These are phyloP conservation scores for Epinephelus moara DNA, from an alignment of 2,113 vertebrate genomes.

Conservation along the genomic window DNA sequence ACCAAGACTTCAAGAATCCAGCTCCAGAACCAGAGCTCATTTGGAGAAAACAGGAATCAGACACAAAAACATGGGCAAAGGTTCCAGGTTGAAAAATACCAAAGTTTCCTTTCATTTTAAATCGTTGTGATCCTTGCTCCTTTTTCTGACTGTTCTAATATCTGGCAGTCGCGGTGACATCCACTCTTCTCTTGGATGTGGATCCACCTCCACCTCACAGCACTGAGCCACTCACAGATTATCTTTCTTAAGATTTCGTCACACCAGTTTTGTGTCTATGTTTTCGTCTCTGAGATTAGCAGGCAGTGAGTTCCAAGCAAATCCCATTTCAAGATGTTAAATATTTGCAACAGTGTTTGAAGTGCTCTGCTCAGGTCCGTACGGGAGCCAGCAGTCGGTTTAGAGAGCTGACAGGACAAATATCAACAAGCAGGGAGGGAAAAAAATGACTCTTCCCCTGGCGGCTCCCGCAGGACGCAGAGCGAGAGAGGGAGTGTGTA, in stretches of 20 bases:
- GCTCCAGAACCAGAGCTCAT: too few species aligned
- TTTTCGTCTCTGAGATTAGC: constrained; percentile 2
- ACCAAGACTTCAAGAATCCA: too few species aligned
- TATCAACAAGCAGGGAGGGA: constrained; percentile 56
- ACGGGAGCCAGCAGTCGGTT: constrained; percentile 51
- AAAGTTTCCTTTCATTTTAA: too few species aligned
- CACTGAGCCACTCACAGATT: too few species aligned
- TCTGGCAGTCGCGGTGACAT: too few species aligned
- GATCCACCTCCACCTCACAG: too few species aligned
- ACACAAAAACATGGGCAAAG: too few species aligned
- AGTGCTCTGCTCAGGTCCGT: constrained; percentile 44
- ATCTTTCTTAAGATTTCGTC: background rate
- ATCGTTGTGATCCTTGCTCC: too few species aligned
- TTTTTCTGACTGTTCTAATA: too few species aligned
- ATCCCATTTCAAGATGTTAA: constrained; percentile 46
- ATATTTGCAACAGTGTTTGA: constrained; percentile 62
- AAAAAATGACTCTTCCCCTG: constrained; percentile 7
- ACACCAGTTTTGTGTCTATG: background rate
- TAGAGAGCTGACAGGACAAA: constrained; percentile 67
- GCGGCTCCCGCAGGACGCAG: constrained; percentile 52
- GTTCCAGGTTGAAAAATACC: too few species aligned
- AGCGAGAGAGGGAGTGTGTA: constrained; percentile 26
- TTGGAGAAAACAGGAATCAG: too few species aligned
- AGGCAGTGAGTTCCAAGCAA: constrained; percentile 5
- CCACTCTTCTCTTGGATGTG: too few species aligned